phyloP scores from a whole-genome alignment of 2,888 invertebrate species.

The Melanotus villosus region DNA sequence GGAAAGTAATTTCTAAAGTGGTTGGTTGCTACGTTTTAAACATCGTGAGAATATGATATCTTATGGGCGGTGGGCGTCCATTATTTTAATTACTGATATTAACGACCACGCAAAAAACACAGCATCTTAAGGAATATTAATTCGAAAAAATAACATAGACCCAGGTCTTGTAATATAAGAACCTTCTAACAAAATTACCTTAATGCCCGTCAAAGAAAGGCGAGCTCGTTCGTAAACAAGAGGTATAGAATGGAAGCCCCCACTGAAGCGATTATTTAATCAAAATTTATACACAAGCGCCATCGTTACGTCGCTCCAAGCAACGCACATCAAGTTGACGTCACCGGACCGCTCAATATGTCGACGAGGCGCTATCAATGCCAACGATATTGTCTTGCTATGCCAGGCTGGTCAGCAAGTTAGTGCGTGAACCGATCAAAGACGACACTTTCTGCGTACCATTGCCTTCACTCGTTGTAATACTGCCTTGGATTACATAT shows the following conservation, averaged over 20 bases:
- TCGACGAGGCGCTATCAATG: slow-evolving; percentile 49
- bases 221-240: slow-evolving; percentile 8
- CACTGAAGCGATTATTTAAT: slow-evolving; percentile 22
- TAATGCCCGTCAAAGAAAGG: neutral
- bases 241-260: neutral
- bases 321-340: slow-evolving; percentile 43
- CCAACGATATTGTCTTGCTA: slow-evolving; percentile 33
- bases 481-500: slow-evolving; percentile 33
- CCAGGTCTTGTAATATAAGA: neutral
- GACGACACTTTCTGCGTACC: slow-evolving; percentile 15
- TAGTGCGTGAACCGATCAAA: slow-evolving; percentile 33
- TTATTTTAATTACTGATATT: slow-evolving; percentile 1
- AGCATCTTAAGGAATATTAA: neutral
- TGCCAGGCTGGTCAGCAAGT: slow-evolving; percentile 36
- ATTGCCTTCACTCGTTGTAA: slow-evolving; percentile 20
- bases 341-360: slow-evolving; percentile 49
- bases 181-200: neutral
- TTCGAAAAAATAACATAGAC: neutral
- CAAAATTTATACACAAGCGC: slow-evolving; percentile 39
- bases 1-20: neutral
- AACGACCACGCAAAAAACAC: neutral
- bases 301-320: slow-evolving; percentile 43
- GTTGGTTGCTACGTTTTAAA: neutral
- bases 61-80: neutral
- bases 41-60: neutral